These are phyloP conservation scores for Hartigia nigra DNA, from an alignment of 2,888 invertebrate species.

Conservation along the genomic window DNA sequence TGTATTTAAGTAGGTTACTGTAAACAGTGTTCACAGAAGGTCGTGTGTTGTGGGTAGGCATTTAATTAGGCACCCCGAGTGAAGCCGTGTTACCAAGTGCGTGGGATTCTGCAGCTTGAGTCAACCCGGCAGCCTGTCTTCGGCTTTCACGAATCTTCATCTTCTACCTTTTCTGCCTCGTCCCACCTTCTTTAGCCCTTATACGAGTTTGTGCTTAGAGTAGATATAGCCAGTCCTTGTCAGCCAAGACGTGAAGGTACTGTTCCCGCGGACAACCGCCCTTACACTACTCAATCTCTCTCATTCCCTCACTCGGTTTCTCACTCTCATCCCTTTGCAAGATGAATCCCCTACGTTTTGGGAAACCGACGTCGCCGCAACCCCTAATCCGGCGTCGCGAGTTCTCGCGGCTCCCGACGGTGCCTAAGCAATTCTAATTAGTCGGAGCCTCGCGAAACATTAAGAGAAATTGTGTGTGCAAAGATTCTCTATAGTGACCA, in stretches of 20 bases:
- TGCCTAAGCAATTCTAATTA: slow-evolving; percentile 8
- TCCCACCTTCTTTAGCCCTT: not conserved
- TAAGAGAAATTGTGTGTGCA: not conserved
- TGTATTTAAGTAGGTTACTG: slow-evolving; percentile 24
- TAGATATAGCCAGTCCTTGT: not conserved
- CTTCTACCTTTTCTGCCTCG: not conserved
- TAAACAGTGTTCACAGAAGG: slow-evolving; percentile 18
- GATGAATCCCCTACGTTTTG: slow-evolving; percentile 23
- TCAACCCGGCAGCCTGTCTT: slow-evolving; percentile 30
- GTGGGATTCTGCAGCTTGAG: slow-evolving; percentile 43
- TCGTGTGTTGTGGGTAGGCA: slow-evolving; percentile 38
- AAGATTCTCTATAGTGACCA: not conserved
- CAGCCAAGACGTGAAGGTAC: not conserved
- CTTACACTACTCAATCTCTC: slow-evolving; percentile 11
- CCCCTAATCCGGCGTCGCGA: slow-evolving; percentile 24
- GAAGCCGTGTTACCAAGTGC: slow-evolving; percentile 21
- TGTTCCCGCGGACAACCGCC: not conserved
- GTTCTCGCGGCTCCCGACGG: slow-evolving; percentile 12
- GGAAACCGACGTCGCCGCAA: slow-evolving; percentile 26
- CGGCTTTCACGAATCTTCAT: slow-evolving; percentile 15
- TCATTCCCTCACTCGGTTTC: slow-evolving; percentile 16
- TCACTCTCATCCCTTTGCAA: slow-evolving; percentile 16
- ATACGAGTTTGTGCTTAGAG: not conserved
- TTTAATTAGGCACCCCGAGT: slow-evolving; percentile 41
- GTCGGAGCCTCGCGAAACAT: not conserved